Evolutionary conservation across 2,113 vertebrate species (phyloP), one percentile per base, ranked within the genome.

Genomic region (Laterallus jamaicensis): DNA sequence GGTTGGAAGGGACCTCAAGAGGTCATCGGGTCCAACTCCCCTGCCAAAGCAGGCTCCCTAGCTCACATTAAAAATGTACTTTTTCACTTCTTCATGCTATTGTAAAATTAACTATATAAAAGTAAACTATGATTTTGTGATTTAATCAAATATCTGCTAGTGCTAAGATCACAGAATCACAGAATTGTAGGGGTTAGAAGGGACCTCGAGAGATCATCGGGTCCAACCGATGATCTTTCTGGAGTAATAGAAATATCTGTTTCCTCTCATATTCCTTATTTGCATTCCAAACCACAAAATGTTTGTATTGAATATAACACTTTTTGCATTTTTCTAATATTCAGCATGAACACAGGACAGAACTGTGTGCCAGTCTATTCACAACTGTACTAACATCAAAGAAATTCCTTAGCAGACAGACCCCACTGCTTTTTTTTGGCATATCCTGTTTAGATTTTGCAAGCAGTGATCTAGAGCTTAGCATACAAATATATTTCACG

Each of bases 271-370:
- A 28, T 5, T 67, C 28, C 31, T 75, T 86, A 83, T 81, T 84
- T 91, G n/a, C 21, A 59, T 35, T 79, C 29, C 54, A 83, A 76
- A 83, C 37, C 18, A 37, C 24, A 67, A 88, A 56, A 81, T 19
- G 22, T 42, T 91, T 92, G 13, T 49, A 13, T 84, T 78, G 21
- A 74, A 64, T 20, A 9, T 22, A 50, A 47, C 0, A 3, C 21
- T 55, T 49, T 22, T 74, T 10, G 2, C 62, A 8, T 40, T 83
- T 94, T 63, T 59, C 3, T 85, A 42, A 32, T n/a, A 52, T 20
- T 64, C 63, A n/a, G 2, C 5, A 0, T 86, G n/a, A 82, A 22
- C 0, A 0, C 28, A 60, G 31, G 11, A 21, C 31, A 77, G 47
- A 66, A 77, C 28, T 49, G 18, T 80, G 12, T 40, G 75, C 8